phyloP scores from a whole-genome alignment of 30 jellyfish, hydroid and myxozoan genomes.

The Aurelia coerulea region DNA sequence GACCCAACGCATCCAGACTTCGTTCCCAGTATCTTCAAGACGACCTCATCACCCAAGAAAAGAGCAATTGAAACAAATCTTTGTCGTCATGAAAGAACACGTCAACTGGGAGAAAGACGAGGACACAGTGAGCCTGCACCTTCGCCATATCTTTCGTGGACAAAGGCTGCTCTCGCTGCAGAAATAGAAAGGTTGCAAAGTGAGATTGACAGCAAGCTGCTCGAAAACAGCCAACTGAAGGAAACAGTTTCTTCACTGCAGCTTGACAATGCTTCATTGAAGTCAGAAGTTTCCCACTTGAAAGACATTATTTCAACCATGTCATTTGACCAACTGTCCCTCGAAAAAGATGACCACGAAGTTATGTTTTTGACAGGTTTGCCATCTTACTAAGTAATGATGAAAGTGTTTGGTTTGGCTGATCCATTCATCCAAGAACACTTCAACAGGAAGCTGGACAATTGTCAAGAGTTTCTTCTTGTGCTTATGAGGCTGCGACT shows the following conservation, averaged over 20 bases:
- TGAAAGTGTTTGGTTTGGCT: neutral
- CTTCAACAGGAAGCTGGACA: neutral
- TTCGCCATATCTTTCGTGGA: too few species aligned
- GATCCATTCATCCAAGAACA: neutral
- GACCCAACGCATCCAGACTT: neutral
- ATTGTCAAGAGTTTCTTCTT: neutral
- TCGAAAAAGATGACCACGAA: neutral
- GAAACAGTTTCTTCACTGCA: neutral
- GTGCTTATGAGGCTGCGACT: neutral
- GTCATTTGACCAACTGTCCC: neutral
- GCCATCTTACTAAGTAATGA: neutral
- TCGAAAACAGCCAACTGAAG: neutral
- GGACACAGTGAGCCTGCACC: too few species aligned
- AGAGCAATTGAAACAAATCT: neutral
- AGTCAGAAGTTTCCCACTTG: neutral
- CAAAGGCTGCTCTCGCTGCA: too few species aligned
- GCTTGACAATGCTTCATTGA: neutral
- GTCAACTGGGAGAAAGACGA: neutral
- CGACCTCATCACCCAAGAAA: neutral
- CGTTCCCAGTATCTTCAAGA: neutral
- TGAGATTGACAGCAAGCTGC: too few species aligned
- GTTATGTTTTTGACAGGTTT: neutral
- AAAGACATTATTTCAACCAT: neutral
- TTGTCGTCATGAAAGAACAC: neutral
- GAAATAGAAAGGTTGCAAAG: too few species aligned